Conservation (phyloP, 2,888 invertebrate genomes). For the Notodonta ziczac region DNA sequence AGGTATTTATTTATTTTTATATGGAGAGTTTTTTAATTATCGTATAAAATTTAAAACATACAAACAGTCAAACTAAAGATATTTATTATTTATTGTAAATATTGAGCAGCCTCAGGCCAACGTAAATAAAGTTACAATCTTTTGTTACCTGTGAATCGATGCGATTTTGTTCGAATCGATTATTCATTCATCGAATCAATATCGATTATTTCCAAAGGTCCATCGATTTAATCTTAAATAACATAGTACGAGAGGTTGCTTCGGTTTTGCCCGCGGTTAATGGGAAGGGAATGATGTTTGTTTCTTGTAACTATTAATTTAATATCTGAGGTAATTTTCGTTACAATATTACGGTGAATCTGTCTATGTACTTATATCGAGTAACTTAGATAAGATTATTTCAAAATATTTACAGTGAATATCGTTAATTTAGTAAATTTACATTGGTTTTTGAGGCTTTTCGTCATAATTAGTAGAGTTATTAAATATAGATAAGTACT, state of each 20-base stretch:
- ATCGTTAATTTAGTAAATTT: no score
- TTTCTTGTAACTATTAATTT: conserved; percentile 6
- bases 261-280: conserved; percentile 4
- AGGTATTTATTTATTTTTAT: no score
- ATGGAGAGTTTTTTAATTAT: no score
- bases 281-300: conserved; percentile 1
- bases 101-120: conserved; percentile 51
- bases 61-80: neutral
- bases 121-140: conserved; percentile 44
- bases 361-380: no score
- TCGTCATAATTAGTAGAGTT: no score
- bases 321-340: conserved; percentile 2
- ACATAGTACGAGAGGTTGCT: neutral
- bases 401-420: no score
- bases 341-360: conserved; percentile 2
- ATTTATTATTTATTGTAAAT: conserved; percentile 3
- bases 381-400: no score
- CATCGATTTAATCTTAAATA: conserved; percentile 33
- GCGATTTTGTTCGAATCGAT: conserved; percentile 40
- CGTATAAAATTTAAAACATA: no score
- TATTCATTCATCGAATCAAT: conserved; percentile 37
- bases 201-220: conserved; percentile 33
- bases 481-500: no score
- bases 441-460: no score
- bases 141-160: conserved; percentile 41